Evolutionary conservation across 1,140 invertebrate genomes (phyloP), one percentile per base, ranked within the genome.

Genomic region (Metaphire vulgaris): DNA sequence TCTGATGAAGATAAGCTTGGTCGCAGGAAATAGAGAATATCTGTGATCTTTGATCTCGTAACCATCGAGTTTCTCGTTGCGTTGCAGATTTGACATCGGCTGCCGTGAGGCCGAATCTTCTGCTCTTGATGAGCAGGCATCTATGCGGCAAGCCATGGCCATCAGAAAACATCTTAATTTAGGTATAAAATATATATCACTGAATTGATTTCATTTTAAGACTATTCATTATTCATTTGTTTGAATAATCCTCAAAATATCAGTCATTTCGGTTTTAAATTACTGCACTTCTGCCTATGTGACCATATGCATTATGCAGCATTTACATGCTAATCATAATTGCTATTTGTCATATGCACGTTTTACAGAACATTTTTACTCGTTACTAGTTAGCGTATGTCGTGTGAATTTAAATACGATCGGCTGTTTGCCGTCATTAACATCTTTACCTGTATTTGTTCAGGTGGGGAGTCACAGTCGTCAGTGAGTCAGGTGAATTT

Each of bases 401-500:
- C n/a, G n/a, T n/a, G n/a, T n/a, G n/a, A n/a, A n/a, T n/a, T n/a
- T n/a, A n/a, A n/a, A n/a, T n/a, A n/a, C n/a, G n/a, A n/a, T n/a
- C n/a, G n/a, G n/a, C n/a, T n/a, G n/a, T n/a, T n/a, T n/a, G n/a
- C n/a, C n/a, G n/a, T n/a, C n/a, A n/a, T n/a, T n/a, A n/a, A n/a
- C n/a, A n/a, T n/a, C n/a, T n/a, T 31, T 32, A 30, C 28, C 78
- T 92, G 92, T 0, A 89, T 91, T 56, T 56, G 41, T 12, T 56
- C 6, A 56, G 6, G 6, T 21, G 21, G 41, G 41, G 41, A 21
- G 21, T 56, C 41, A 56, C 6, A 56, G 41, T 56, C 41, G 21
- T 56, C 41, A 12, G 41, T 56, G 56, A 92, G 93, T 82, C 88
- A 92, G 56, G 88, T 94, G 68, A 91, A 92, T 67, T 92, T 92